Conservation (phyloP, 2,113 vertebrate genomes). For the Limnothrissa miodon region DNA sequence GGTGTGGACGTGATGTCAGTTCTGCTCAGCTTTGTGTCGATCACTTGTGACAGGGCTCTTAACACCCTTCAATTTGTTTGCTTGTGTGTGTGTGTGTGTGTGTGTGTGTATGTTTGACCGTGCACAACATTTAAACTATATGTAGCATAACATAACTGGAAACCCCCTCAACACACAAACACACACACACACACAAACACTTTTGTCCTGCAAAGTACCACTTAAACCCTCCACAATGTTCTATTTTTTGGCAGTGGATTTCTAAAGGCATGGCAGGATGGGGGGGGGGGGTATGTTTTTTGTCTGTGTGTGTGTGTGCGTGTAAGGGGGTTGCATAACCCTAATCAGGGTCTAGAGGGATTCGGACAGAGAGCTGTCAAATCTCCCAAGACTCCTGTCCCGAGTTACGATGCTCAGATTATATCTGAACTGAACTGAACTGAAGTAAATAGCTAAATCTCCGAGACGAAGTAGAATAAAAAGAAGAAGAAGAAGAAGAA, state of each 20-base stretch:
- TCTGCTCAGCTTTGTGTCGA: constrained; percentile 50
- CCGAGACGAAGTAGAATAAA: background rate
- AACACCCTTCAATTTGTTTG: constrained; percentile 45
- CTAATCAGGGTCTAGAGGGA: constrained; percentile 61
- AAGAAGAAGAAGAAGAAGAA: background rate
- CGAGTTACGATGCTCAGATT: constrained; percentile 57
- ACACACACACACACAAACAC: too few relatives aligned
- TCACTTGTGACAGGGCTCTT: constrained; percentile 58
- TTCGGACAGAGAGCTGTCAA: constrained; percentile 64
- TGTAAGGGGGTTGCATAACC: constrained; percentile 65
- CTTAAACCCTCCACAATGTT: constrained; percentile 67
- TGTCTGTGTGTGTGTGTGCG: background rate
- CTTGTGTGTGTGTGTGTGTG: constrained; percentile 47
- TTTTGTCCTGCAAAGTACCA: constrained; percentile 53
- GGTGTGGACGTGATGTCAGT: constrained; percentile 43
- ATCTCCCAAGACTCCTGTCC: constrained; percentile 62
- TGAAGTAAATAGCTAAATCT: constrained; percentile 41
- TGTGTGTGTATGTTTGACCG: constrained; percentile 49
- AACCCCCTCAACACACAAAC: constrained; percentile 35
- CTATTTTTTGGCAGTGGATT: constrained; percentile 61
- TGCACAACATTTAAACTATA: constrained; percentile 44
- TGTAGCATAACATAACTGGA: too few relatives aligned
- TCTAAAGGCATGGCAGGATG: background rate
- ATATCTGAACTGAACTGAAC: constrained; percentile 62
- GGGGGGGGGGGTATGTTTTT: background rate